Base-by-base conservation (phyloP, 2,113 vertebrate genomes). In the Nicator chloris region DNA sequence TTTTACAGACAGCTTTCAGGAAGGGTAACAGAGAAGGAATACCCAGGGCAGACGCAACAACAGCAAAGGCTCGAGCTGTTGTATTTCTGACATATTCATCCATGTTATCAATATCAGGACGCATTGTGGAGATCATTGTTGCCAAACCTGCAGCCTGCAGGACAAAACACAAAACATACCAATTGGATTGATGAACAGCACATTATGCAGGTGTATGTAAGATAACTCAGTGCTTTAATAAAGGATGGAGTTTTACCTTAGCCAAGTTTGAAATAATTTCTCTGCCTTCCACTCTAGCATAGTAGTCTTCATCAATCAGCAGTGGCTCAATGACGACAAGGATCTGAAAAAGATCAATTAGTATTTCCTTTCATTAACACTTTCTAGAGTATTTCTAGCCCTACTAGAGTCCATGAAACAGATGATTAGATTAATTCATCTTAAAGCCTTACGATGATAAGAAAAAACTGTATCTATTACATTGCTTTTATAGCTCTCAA, bases 251-350 rank as follows among this genome's bases (percentile, higher is more conserved):
- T 20, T n/a, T 59, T 61, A 99, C 99, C 99, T 99, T 99, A 57
- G 99, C 99, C 98, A 99, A 98, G 97, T 99, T 99, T 22, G 99
- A 99, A 97, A 99, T 99, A 89, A 99, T 99, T 95, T 99, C 99
- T 98, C 99, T 98, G 95, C 99, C 99, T 97, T 99, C 99, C 70
- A 99, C 99, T 98, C 99, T 98, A 95, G 99, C 99, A 61, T 99
- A 99, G 94, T 99, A 99, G 93, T 99, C 99, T 98, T 99, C 99
- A 99, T 99, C 99, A 97, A 99, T 99, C 97, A 99, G 97, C 91
- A 99, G 92, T 1, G 99, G 99, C 93, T 99, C 99, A 83, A 99
- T 99, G 92, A 99, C 99, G 77, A 99, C 99, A 95, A 99, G 98
- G 72, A 99, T 99, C 99, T 99, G 92, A 69, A 97, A 66, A 77